phyloP scores from a whole-genome alignment of 2,797 vertebrate species.

The Chaenodraco wilsoni region DNA sequence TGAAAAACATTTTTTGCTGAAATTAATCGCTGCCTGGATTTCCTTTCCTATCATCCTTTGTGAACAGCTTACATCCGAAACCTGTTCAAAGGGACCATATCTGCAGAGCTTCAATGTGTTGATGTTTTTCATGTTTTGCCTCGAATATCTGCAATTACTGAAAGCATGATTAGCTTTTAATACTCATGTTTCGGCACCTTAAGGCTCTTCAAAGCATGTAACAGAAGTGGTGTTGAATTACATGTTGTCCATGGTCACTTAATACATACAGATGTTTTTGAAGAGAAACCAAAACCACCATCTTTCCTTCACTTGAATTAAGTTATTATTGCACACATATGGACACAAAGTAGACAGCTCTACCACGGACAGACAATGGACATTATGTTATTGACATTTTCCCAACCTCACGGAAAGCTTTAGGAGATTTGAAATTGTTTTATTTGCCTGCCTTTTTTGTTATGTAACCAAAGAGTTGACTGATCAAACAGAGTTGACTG shows the following conservation, averaged over 20 bases:
- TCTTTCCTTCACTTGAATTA: background rate
- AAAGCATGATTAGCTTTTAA: background rate
- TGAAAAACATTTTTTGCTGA: no score
- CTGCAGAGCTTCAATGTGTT: background rate
- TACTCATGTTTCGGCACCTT: background rate
- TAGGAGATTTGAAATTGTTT: no score
- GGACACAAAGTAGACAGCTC: background rate
- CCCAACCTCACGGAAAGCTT: no score
- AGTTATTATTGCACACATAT: no score
- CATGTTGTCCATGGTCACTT: background rate
- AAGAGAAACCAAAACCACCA: background rate
- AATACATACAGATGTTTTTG: background rate
- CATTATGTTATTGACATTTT: background rate
- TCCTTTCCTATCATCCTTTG: background rate
- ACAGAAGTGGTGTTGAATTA: background rate
- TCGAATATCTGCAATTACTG: background rate
- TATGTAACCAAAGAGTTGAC: background rate
- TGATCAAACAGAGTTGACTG: background rate
- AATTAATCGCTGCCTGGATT: background rate
- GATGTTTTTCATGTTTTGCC: background rate
- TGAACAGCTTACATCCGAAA: background rate
- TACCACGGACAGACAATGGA: background rate
- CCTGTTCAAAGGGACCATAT: background rate
- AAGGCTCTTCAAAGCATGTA: background rate
- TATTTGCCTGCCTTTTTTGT: no score